Conservation (phyloP, 2,797 vertebrate species). For the Coregonus sp. region DNA sequence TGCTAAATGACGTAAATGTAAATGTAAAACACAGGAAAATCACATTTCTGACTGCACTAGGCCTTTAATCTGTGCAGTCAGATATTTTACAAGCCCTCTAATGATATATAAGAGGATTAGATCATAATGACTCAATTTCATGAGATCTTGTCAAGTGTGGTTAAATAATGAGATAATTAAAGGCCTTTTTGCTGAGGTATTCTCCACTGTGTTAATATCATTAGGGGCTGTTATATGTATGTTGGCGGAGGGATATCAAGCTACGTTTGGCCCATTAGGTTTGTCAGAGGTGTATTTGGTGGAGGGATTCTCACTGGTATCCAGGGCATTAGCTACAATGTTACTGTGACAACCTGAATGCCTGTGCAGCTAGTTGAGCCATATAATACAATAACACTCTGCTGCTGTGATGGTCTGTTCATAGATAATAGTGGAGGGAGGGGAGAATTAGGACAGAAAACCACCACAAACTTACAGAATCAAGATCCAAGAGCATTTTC, state of each 20-base stretch:
- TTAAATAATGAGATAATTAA: conserved; percentile 2
- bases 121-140: background rate
- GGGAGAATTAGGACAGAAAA: background rate
- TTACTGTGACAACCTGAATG: conserved; percentile 6
- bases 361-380: background rate
- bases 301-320: background rate
- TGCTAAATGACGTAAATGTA: too few species aligned
- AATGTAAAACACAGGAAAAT: too few species aligned
- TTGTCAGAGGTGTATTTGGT: background rate
- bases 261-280: background rate
- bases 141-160: background rate
- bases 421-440: background rate
- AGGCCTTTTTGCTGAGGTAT: background rate
- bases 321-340: background rate
- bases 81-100: background rate
- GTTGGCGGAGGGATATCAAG: background rate
- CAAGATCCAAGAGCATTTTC: background rate
- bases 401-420: background rate
- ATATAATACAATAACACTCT: background rate
- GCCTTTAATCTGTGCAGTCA: background rate
- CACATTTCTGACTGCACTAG: too few species aligned
- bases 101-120: background rate
- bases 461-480: background rate
- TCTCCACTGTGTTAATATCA: background rate
- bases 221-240: background rate